Evolutionary conservation across 2,113 vertebrate species (phyloP), one percentile per base, ranked within the genome.

Genomic region (Phyllostomus hastatus): DNA sequence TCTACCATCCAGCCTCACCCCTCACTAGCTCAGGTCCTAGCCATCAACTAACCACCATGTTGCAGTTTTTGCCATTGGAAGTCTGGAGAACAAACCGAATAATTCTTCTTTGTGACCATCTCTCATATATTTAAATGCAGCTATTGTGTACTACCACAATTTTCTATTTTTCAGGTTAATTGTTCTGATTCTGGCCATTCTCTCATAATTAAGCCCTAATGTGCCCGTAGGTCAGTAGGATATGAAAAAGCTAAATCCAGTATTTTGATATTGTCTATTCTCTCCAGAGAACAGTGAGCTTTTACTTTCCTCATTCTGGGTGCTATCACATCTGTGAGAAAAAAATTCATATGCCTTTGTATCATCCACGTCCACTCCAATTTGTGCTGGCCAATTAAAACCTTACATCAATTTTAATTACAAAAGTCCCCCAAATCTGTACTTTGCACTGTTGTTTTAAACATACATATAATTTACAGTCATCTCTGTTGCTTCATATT

Each of bases 371-470:
- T 26, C 5, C 24, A 70, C 22, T 79, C 8, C 7, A 35, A 14
- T 48, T 73, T 88, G 24, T 12, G 43, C 46, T 61, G 38, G 35
- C 2, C 19, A 95, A 83, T 22, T 22, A 41, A 90, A 87, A 61
- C 0, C 12, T 93, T 86, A 61, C 33, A 75, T 84, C 88, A 82
- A 90, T 83, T 83, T 90, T 87, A 38, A 80, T 76, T 72, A 94
- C 9, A 69, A 75, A 93, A 67, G 7, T 84, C 85, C 10, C 31
- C 16, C 22, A 83, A 96, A 66, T 20, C 22, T 48, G 15, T 35
- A 69, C 19, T 93, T 94, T 80, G 43, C 22, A 84, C 73, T 75
- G 43, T 84, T 92, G 22, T 87, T 87, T 90, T 57, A 88, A 90
- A 81, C 26, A 80, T 59, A 76, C 11, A 72, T 57, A 48, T 28